Base-by-base conservation (phyloP, 2,888 invertebrate genomes). In the Pogonocherus hispidulus region DNA sequence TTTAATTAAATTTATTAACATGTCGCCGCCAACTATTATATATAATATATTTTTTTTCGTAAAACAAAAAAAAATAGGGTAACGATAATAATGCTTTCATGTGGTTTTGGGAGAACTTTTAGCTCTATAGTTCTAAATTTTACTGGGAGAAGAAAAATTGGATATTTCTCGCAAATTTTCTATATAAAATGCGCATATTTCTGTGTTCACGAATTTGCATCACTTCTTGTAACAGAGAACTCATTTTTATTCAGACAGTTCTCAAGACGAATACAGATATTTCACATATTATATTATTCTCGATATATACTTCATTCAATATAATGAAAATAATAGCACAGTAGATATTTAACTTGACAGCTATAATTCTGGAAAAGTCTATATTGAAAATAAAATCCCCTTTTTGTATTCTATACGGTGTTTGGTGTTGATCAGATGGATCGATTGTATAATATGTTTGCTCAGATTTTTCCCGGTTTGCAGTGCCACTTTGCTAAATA, bases 231-330 rank as follows among this genome's bases (percentile, higher is more conserved):
- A 41, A 16, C 41, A 41, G 41, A 41, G 5, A 41, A 16, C 41
- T 41, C 41, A 41, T 41, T 41, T 41, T n/a, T 41, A 41, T 41
- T n/a, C 41, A 41, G 41, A 41, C 41, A 41, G 32, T 41, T 41
- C 41, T 41, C 41, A 41, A n/a, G n/a, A 41, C 16, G 41, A 16
- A 41, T 41, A 41, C n/a, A 16, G 41, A 14, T 41, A 14, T 41
- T n/a, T 41, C 16, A 14, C 41, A 27, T n/a, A 41, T 41, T 41
- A 11, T 41, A 14, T 41, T 14, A n/a, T 5, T 41, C 14, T 41
- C 14, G 16, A 14, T 41, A n/a, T n/a, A 41, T 41, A 14, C 5
- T 41, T 5, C 14, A 11, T 41, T 41, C 14, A 41, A 41, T 41
- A 41, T 41, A 41, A 41, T 41, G 41, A 41, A 41, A 41, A 41